phyloP scores from a whole-genome alignment of 2,797 vertebrate genomes.

The Lithobates sylvaticus region DNA sequence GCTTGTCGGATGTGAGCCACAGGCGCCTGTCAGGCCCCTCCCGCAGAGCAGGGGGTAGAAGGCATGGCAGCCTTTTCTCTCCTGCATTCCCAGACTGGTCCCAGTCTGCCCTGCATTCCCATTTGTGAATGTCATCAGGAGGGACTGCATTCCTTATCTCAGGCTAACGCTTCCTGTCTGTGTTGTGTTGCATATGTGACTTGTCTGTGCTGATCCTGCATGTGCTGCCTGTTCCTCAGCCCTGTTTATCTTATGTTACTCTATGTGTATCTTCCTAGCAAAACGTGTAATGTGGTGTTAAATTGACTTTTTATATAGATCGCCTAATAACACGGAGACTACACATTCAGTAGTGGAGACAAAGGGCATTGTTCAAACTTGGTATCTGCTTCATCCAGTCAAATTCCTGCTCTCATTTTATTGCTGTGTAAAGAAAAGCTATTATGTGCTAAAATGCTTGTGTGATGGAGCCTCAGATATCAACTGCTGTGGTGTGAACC shows the following conservation, averaged over 20 bases:
- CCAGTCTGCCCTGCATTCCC: slow-evolving; percentile 60
- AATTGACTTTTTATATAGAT: no score
- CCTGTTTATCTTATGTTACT: no score
- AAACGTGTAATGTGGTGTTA: background rate
- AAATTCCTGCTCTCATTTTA: background rate
- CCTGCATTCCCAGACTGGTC: slow-evolving; percentile 59
- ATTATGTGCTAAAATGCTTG: background rate
- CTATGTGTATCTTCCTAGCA: no score
- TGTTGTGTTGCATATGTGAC: slow-evolving; percentile 22
- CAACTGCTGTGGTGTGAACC: background rate
- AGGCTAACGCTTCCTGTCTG: slow-evolving; percentile 54
- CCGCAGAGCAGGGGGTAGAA: slow-evolving; percentile 45
- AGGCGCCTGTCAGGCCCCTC: slow-evolving; percentile 47
- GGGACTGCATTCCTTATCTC: slow-evolving; percentile 62
- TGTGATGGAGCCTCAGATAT: background rate
- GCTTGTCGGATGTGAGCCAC: slow-evolving; percentile 36
- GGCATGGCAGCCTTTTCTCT: slow-evolving; percentile 32
- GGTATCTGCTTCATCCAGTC: background rate
- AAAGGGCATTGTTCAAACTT: background rate
- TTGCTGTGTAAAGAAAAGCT: background rate
- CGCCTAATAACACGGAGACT: background rate
- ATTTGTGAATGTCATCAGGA: slow-evolving; percentile 59
- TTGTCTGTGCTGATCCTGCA: slow-evolving; percentile 11
- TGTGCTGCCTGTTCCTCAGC: background rate
- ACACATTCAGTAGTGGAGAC: background rate